Evolutionary conservation across 2,113 vertebrate species (phyloP).

Genomic region (Pterophyllum scalare): DNA sequence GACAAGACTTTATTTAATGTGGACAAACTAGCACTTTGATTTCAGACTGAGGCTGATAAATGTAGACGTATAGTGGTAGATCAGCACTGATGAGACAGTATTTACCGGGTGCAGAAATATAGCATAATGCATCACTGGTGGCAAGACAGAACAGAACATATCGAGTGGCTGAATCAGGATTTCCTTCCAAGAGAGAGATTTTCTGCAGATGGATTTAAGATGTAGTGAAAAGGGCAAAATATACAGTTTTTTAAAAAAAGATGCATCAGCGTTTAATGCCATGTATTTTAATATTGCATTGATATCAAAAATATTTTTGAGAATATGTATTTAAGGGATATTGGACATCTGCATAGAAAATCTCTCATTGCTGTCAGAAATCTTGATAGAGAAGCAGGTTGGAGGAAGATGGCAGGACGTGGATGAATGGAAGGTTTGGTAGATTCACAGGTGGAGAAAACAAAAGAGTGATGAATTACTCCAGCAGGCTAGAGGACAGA

Average conservation of each 20-base stretch:
- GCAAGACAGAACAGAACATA: constrained; percentile 21
- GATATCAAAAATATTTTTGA: not conserved
- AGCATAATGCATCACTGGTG: constrained; percentile 23
- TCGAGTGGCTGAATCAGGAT: constrained; percentile 59
- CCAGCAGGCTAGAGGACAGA: constrained; percentile 27
- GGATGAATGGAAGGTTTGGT: constrained; percentile 13
- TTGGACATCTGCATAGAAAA: not conserved
- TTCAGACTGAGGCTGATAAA: constrained; percentile 3
- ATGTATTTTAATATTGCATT: not conserved
- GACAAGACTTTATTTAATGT: constrained; percentile 17
- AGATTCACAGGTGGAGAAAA: constrained; percentile 19
- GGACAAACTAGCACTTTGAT: constrained; percentile 9
- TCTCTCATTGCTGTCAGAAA: not conserved
- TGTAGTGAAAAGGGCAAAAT: not conserved
- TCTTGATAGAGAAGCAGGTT: constrained; percentile 33
- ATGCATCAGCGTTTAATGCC: not conserved
- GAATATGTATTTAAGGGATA: not conserved
- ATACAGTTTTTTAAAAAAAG: not conserved
- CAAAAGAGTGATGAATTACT: constrained; percentile 53
- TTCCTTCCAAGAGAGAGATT: constrained; percentile 19
- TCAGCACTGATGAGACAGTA: constrained; percentile 47
- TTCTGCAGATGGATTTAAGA: constrained; percentile 37
- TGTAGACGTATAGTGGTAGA: constrained; percentile 6
- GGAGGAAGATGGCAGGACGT: not conserved
- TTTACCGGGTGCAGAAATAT: constrained; percentile 45